Conservation (phyloP, 2,888 invertebrate genomes). For the Hirtodrosophila duncani region DNA sequence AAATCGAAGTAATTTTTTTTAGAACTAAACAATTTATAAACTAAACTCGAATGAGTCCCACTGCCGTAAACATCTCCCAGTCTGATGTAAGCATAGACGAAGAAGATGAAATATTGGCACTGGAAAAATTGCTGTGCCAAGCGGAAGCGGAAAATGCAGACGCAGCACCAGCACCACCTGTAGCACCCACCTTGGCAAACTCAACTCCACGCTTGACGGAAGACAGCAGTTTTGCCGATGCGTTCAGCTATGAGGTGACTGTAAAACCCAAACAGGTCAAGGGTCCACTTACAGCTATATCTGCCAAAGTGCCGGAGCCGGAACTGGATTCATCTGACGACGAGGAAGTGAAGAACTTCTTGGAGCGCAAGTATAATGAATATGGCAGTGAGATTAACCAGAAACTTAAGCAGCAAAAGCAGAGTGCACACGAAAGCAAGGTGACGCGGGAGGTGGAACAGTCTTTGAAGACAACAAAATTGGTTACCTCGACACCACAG, state of each 20-base stretch:
- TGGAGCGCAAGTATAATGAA: conserved; percentile 85
- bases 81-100: conserved; percentile 55
- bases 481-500: conserved; percentile 25
- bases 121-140: conserved; percentile 67
- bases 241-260: conserved; percentile 69
- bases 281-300: neutral
- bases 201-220: conserved; percentile 61
- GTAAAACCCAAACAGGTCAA: conserved; percentile 27
- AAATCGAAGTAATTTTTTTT: neutral
- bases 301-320: conserved; percentile 60
- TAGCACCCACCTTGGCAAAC: conserved; percentile 17
- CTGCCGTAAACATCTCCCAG: conserved; percentile 33
- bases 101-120: conserved; percentile 65
- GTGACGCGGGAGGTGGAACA: conserved; percentile 67
- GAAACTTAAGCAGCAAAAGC: conserved; percentile 79
- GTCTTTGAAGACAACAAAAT: conserved; percentile 28
- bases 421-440: conserved; percentile 63
- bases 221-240: conserved; percentile 71
- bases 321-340: conserved; percentile 88
- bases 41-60: conserved; percentile 39
- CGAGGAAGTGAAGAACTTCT: conserved; percentile 86
- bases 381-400: conserved; percentile 85
- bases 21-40: neutral
- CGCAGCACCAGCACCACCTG: conserved; percentile 4
- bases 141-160: conserved; percentile 55